Percentiles rank a stretch among this genome's conserved stretches.
phyloP scores from a whole-genome alignment of 1,140 invertebrate species.

The Calephelis nemesis region DNA sequence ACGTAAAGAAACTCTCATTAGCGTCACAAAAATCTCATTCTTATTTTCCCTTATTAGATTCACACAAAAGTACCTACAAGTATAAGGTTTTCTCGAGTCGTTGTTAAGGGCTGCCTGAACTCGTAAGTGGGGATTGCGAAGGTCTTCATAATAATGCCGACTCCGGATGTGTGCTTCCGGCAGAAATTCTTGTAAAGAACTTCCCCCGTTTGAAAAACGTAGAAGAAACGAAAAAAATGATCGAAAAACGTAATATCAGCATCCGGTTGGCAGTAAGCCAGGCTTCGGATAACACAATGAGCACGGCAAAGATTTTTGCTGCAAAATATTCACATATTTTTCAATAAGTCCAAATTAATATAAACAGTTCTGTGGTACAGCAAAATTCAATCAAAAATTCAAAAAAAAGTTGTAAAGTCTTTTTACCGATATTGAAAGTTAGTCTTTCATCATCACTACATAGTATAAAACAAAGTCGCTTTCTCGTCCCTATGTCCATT shows the following conservation, averaged over 20 bases:
- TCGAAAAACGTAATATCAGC: slow-evolving; percentile 22
- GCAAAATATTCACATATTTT: neutral
- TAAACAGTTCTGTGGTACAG: no score
- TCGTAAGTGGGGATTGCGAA: slow-evolving; percentile 8
- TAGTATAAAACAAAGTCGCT: no score
- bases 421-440: no score
- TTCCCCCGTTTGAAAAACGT: slow-evolving; percentile 18
- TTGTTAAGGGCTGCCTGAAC: slow-evolving; percentile 1
- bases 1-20: no score
- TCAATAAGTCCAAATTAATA: neutral
- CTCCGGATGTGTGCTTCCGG: slow-evolving; percentile 16
- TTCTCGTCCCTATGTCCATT: no score
- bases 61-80: no score
- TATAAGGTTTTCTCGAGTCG: neutral
- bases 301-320: neutral
- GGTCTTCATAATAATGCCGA: slow-evolving; percentile 5
- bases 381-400: no score
- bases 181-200: slow-evolving; percentile 10
- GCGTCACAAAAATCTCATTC: no score
- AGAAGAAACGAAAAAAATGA: slow-evolving; percentile 18
- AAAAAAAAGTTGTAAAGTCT: no score
- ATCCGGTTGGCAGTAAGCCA: slow-evolving; percentile 20
- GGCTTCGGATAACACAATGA: slow-evolving; percentile 9
- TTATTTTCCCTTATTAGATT: no score
- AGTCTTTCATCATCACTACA: no score